phyloP scores from a whole-genome alignment of 2,888 invertebrate genomes.

The Trachelus stipa region DNA sequence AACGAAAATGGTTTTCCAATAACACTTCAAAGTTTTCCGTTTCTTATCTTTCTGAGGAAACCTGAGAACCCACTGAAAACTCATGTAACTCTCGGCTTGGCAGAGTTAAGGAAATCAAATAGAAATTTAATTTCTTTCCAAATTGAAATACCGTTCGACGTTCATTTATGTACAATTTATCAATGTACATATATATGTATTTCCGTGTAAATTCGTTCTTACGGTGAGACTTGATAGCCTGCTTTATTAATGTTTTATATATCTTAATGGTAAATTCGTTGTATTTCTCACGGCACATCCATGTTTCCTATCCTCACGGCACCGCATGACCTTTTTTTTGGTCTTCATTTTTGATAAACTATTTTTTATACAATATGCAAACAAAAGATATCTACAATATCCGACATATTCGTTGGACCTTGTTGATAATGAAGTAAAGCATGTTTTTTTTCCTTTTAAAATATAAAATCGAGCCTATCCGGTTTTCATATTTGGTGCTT shows the following conservation, averaged over 20 bases:
- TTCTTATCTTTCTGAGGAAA: not conserved
- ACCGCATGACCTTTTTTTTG: conserved; percentile 52
- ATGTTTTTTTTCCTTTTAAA: not conserved
- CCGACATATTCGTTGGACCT: not conserved
- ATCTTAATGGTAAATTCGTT: conserved; percentile 17
- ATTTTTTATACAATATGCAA: not conserved
- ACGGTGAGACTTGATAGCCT: conserved; percentile 21
- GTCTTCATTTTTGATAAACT: not conserved
- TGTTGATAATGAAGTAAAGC: not conserved
- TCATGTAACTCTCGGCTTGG: not conserved
- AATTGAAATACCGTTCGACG: not conserved
- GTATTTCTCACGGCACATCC: conserved; percentile 62
- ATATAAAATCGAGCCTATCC: not conserved
- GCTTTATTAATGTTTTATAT: conserved; percentile 25
- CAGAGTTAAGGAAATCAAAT: not conserved
- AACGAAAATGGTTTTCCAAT: not conserved
- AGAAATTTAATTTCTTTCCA: not conserved
- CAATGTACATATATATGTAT: not conserved
- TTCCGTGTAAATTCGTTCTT: conserved; percentile 8
- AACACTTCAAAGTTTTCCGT: not conserved
- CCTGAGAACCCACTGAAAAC: not conserved
- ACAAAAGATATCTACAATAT: not conserved
- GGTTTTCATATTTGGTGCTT: not conserved
- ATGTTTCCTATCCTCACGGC: conserved; percentile 63
- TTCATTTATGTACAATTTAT: not conserved